Percentiles rank a stretch among this genome's conserved stretches.
phyloP scores from a whole-genome alignment of 2,888 invertebrate genomes.

The Rhogogaster chlorosoma region DNA sequence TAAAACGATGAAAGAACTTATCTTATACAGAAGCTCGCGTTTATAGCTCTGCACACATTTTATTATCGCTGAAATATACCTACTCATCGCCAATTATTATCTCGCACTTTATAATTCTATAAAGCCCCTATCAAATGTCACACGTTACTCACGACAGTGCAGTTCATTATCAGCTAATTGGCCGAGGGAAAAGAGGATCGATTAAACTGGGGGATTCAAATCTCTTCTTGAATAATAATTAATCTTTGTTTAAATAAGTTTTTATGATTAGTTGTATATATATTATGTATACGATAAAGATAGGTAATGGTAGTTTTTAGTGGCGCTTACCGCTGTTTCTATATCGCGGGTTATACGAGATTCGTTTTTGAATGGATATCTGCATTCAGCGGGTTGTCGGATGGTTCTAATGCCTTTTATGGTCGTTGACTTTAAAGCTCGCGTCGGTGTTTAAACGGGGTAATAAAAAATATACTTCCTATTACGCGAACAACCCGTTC shows the following conservation, averaged over 20 bases:
- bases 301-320: neutral
- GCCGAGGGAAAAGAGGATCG: neutral
- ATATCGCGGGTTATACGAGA: neutral
- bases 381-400: conserved; percentile 18
- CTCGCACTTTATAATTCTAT: neutral
- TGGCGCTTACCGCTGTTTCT: neutral
- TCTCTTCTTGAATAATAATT: no score
- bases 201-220: neutral
- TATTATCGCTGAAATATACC: neutral
- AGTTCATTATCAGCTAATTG: neutral
- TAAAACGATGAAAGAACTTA: neutral
- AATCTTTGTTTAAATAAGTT: neutral
- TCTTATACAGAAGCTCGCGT: neutral
- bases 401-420: conserved; percentile 22
- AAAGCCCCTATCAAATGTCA: neutral
- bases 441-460: neutral
- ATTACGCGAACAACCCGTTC: neutral
- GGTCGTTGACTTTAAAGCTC: conserved; percentile 3
- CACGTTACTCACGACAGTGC: neutral
- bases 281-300: neutral
- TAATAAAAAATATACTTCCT: conserved; percentile 10
- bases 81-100: neutral
- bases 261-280: neutral
- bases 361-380: conserved; percentile 3
- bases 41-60: neutral